phyloP scores from a whole-genome alignment of 2,797 vertebrate species.

The Tympanoctomys barrerae region DNA sequence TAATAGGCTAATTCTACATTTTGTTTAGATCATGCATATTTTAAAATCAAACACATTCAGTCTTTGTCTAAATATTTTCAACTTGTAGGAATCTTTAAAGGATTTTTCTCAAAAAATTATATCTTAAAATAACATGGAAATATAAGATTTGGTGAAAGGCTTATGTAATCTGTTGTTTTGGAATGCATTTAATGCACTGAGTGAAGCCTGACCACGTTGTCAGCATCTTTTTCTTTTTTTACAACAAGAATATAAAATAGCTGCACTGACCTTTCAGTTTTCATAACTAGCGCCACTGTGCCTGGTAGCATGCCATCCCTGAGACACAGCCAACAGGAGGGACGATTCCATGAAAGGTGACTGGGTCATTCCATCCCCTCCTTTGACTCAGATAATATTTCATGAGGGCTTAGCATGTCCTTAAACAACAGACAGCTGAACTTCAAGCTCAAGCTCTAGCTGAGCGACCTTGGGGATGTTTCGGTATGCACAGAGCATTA shows the following conservation, averaged over 20 bases:
- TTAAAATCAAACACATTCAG: background rate
- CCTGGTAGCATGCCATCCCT: background rate
- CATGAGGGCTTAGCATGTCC: background rate
- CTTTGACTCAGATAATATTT: background rate
- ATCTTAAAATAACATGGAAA: no score
- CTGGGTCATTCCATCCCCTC: no score
- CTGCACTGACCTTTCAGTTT: background rate
- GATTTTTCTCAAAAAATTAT: background rate
- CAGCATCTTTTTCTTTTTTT: background rate
- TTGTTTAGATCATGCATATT: background rate
- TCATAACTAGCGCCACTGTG: background rate
- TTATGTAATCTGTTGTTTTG: background rate
- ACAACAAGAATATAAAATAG: background rate
- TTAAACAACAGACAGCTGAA: background rate
- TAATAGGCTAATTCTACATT: background rate
- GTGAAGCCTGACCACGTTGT: background rate
- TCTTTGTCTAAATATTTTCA: constrained; percentile 50
- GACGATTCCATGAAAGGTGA: background rate
- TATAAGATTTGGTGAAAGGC: background rate
- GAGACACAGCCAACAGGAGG: background rate
- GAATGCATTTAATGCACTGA: background rate
- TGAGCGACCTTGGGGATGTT: background rate
- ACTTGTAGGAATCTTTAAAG: background rate
- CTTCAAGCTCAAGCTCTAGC: background rate
- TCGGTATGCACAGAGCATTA: background rate